Conservation (phyloP, 2,888 invertebrate genomes). For the Nipponacmea schrenckii region DNA sequence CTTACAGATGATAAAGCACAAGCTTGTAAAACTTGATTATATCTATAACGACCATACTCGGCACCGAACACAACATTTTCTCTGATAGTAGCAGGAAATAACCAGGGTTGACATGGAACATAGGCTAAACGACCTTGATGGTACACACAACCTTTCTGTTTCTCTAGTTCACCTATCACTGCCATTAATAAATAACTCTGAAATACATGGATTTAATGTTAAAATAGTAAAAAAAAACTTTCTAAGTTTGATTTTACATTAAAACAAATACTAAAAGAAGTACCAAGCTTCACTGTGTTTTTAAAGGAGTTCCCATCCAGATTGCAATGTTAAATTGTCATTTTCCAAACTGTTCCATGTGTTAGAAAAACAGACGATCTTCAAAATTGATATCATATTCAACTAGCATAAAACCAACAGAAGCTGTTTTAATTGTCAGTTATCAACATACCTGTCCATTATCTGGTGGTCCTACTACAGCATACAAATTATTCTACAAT, state of each 20-base stretch:
- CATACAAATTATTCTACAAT: conserved; percentile 35
- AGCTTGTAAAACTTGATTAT: conserved; percentile 41
- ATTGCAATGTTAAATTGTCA: too few relatives aligned
- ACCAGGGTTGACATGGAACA: conserved; percentile 42
- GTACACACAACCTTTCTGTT: conserved; percentile 41
- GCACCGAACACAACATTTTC: conserved; percentile 51
- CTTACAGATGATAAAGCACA: conserved; percentile 46
- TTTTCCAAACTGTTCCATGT: too few relatives aligned
- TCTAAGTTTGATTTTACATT: not conserved
- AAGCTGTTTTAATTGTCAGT: too few relatives aligned
- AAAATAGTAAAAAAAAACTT: too few relatives aligned
- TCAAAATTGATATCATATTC: too few relatives aligned
- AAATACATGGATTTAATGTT: too few relatives aligned
- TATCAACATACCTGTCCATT: conserved; percentile 35
- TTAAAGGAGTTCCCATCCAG: too few relatives aligned
- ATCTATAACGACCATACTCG: conserved; percentile 39
- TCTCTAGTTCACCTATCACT: conserved; percentile 44
- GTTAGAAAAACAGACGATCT: too few relatives aligned
- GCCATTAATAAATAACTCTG: conserved; percentile 47
- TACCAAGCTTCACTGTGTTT: not conserved
- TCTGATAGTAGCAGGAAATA: conserved; percentile 46
- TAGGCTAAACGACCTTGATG: conserved; percentile 41
- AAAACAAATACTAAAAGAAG: not conserved
- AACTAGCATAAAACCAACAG: too few relatives aligned
- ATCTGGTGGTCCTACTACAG: conserved; percentile 36